Percentiles rank a stretch among this genome's conserved stretches.
phyloP scores from a whole-genome alignment of 2,797 vertebrate species.

The Echiichthys vipera region DNA sequence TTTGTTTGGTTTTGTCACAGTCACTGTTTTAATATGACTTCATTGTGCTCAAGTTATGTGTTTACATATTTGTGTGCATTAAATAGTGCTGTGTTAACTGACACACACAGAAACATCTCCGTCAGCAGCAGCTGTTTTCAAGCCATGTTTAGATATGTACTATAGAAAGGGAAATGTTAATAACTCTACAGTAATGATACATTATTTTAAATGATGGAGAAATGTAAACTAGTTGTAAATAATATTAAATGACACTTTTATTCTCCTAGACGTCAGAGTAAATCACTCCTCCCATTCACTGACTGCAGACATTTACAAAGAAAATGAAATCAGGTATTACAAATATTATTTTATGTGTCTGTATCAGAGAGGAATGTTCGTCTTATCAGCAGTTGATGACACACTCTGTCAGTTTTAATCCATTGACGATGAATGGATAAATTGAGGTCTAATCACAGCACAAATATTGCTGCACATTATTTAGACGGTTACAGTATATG shows the following conservation, averaged over 20 bases:
- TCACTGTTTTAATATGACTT: constrained; percentile 21
- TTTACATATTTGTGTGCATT: constrained; percentile 68
- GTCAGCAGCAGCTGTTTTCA: constrained; percentile 19
- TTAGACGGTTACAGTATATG: not conserved
- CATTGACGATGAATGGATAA: not conserved
- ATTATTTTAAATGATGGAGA: not conserved
- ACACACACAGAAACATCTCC: constrained; percentile 12
- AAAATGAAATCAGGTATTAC: constrained; percentile 3
- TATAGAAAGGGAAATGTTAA: not conserved
- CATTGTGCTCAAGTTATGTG: constrained; percentile 42
- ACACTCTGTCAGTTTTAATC: constrained; percentile 4
- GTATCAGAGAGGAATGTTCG: constrained; percentile 10
- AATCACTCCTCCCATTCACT: not conserved
- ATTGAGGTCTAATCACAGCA: not conserved
- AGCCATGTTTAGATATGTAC: constrained; percentile 18
- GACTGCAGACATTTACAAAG: constrained; percentile 6
- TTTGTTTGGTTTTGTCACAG: constrained; percentile 28
- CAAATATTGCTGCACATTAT: constrained; percentile 15
- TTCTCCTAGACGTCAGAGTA: not conserved
- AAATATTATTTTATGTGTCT: constrained; percentile 1
- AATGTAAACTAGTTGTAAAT: constrained; percentile 55
- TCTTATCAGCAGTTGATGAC: constrained; percentile 1
- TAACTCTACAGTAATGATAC: not conserved
- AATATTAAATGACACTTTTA: constrained; percentile 16
- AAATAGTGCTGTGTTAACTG: constrained; percentile 45